Evolutionary conservation across 2,113 vertebrate species (phyloP).

Genomic region (Stegostoma tigrinum): DNA sequence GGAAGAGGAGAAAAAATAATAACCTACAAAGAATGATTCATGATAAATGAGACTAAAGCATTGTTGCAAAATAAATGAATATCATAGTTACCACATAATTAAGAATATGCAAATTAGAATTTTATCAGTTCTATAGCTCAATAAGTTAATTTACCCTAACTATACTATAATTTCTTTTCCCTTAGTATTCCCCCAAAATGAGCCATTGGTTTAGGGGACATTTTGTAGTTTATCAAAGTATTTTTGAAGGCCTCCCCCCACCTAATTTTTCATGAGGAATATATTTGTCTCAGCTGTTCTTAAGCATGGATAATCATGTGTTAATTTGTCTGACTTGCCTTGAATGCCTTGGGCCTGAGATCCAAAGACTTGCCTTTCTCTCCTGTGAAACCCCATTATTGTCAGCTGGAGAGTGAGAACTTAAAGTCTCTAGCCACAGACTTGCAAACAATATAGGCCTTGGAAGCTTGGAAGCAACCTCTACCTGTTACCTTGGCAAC

Average conservation of each 20-base stretch:
- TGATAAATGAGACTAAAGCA: neutral
- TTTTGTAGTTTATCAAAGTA: neutral
- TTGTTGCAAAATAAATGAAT: neutral
- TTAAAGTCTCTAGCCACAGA: neutral
- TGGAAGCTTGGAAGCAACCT: neutral
- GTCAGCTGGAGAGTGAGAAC: neutral
- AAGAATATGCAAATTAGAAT: neutral
- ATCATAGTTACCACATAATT: neutral
- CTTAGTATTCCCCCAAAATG: neutral
- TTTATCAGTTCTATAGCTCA: neutral
- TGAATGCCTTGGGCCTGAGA: neutral
- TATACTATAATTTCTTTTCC: neutral
- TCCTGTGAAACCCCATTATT: neutral
- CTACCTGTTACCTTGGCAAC: constrained; percentile 3
- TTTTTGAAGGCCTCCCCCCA: neutral
- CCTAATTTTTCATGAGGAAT: too few species aligned
- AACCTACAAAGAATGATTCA: neutral
- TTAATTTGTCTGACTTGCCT: constrained; percentile 7
- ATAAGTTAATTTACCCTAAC: neutral
- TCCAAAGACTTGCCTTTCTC: neutral
- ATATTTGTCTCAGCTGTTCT: neutral
- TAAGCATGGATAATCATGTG: neutral
- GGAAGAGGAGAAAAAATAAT: neutral
- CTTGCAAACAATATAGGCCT: neutral
- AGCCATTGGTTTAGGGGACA: too few species aligned